A percentile compares a stretch with the other conserved stretches of the same genome.
Evolutionary conservation across 2,797 vertebrate species (phyloP).

Genomic region (Peromyscus attwateri): DNA sequence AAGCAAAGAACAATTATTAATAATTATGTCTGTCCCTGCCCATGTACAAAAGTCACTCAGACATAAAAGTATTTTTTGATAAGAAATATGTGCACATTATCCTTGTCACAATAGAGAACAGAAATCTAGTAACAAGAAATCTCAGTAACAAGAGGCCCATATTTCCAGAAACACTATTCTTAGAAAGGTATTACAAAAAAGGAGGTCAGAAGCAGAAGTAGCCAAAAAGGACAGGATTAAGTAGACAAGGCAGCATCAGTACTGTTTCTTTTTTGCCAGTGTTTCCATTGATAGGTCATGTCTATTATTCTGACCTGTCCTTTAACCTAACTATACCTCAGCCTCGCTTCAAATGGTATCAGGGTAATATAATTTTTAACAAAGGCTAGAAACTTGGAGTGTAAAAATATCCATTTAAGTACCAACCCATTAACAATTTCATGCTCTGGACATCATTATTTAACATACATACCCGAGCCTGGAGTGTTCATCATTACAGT

Average conservation of each 20-base stretch:
- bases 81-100: slow-evolving; percentile 7
- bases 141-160: slow-evolving; percentile 6
- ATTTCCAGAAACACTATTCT: slow-evolving; percentile 45
- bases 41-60: not conserved
- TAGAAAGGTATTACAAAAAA: slow-evolving; percentile 54
- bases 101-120: slow-evolving; percentile 49
- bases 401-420: slow-evolving; percentile 18
- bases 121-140: slow-evolving; percentile 13
- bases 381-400: not conserved
- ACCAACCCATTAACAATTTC: not conserved
- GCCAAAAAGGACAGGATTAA: not conserved
- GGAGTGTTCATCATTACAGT: not conserved
- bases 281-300: not conserved
- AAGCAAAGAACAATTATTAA: slow-evolving; percentile 58
- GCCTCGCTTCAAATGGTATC: not conserved
- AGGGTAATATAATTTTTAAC: not conserved
- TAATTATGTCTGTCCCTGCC: not conserved
- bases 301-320: not conserved
- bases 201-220: not conserved
- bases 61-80: slow-evolving; percentile 32
- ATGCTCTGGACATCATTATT: not conserved
- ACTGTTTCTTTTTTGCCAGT: not conserved
- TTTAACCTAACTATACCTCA: not conserved
- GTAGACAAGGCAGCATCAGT: not conserved
- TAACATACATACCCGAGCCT: not conserved